Evolutionary conservation across 2,888 invertebrate genomes (phyloP).

Genomic region (Dryadula phaetusa): DNA sequence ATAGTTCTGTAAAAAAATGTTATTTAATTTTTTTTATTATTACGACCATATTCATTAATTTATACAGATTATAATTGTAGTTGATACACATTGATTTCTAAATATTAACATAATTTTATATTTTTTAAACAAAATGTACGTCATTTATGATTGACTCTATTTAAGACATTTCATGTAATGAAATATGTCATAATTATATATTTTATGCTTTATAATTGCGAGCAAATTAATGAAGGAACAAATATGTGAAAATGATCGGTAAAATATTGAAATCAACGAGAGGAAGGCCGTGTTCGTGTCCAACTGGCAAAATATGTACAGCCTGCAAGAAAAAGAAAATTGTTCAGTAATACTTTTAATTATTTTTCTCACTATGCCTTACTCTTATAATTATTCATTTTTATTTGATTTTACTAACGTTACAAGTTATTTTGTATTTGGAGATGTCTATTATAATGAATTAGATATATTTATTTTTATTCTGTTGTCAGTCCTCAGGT

Average conservation of each 20-base stretch:
- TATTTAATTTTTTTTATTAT: no score
- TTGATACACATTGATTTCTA: not conserved
- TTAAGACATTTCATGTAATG: not conserved
- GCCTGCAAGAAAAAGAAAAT: conserved; percentile 48
- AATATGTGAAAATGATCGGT: conserved; percentile 51
- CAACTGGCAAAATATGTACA: conserved; percentile 46
- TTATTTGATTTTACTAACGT: no score
- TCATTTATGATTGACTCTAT: not conserved
- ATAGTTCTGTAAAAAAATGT: no score
- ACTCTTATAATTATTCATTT: no score
- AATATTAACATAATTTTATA: not conserved
- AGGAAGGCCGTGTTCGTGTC: conserved; percentile 51
- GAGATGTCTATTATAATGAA: no score
- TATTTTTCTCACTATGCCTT: not conserved
- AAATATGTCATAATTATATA: not conserved
- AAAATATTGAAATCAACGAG: conserved; percentile 47
- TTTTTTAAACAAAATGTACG: not conserved
- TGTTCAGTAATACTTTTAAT: conserved; percentile 51
- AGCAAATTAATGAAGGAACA: conserved; percentile 12
- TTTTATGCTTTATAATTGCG: conserved; percentile 3
- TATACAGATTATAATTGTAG: no score
- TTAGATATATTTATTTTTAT: not conserved
- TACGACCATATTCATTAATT: no score
- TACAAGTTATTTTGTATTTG: no score
- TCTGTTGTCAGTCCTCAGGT: conserved; percentile 52